A percentile compares a stretch with the other conserved stretches of the same genome.
Evolutionary conservation across 2,888 invertebrate species (phyloP).

Genomic region (Perizoma affinitatum): DNA sequence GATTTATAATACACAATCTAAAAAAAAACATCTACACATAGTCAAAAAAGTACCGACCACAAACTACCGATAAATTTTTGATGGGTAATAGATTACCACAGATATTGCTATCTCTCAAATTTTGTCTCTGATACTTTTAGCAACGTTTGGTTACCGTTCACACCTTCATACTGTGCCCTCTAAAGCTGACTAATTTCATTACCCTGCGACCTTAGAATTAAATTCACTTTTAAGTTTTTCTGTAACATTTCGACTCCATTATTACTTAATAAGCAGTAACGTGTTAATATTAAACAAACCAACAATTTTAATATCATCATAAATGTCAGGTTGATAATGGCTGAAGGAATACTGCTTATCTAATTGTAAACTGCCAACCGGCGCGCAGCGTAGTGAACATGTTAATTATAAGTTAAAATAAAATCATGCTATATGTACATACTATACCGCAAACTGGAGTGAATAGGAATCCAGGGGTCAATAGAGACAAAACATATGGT

Average conservation of each 20-base stretch:
- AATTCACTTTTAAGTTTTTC: constrained; percentile 28
- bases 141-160: not conserved
- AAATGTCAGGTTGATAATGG: constrained; percentile 19
- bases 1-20: no score
- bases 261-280: constrained; percentile 44
- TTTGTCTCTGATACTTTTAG: not conserved
- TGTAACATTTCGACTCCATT: constrained; percentile 29
- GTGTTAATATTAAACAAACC: constrained; percentile 20
- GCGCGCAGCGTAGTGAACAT: not conserved
- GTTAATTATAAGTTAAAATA: not conserved
- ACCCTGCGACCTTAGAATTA: constrained; percentile 11
- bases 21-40: no score
- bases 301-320: constrained; percentile 25
- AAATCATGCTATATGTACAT: not conserved
- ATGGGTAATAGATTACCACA: not conserved
- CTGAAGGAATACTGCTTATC: constrained; percentile 4
- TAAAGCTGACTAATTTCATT: not conserved
- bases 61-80: no score
- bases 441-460: no score
- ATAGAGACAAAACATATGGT: no score
- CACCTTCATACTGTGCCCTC: not conserved
- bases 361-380: constrained; percentile 18
- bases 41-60: no score
- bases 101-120: not conserved
- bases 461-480: no score